Evolutionary conservation across 1,140 invertebrate genomes (phyloP).

Genomic region (Triops longicaudatus): DNA sequence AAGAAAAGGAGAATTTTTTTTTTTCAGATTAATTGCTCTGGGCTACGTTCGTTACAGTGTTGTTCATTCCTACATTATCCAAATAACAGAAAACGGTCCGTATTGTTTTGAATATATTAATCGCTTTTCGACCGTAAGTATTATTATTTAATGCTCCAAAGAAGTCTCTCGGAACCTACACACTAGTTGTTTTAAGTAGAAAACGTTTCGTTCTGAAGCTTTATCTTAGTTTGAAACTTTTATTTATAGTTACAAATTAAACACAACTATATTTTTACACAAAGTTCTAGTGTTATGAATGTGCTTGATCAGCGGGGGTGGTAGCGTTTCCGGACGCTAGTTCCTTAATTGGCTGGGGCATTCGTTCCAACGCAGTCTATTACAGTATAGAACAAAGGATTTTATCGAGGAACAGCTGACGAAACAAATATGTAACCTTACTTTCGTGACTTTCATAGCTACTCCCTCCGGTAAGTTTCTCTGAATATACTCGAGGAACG

Average conservation of each 20-base stretch:
- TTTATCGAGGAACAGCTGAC: background rate
- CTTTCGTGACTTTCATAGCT: constrained; percentile 85
- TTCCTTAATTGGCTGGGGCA: background rate
- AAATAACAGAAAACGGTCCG: too few relatives aligned
- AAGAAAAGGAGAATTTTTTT: too few relatives aligned
- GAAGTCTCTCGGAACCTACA: too few relatives aligned
- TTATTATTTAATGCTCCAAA: too few relatives aligned
- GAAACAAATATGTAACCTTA: constrained; percentile 34
- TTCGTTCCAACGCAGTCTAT: background rate
- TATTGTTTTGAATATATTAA: too few relatives aligned
- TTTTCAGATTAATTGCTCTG: too few relatives aligned
- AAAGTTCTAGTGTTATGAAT: background rate
- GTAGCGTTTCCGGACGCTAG: background rate
- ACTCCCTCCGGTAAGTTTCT: constrained; percentile 96
- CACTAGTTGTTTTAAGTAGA: too few relatives aligned
- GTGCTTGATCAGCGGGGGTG: background rate
- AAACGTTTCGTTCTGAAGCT: too few relatives aligned
- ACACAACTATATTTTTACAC: background rate
- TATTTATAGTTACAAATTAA: background rate
- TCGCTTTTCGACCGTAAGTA: too few relatives aligned
- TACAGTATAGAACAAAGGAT: background rate
- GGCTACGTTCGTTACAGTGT: too few relatives aligned
- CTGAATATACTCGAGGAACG: constrained; percentile 92
- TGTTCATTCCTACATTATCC: too few relatives aligned
- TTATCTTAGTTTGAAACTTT: background rate